Percentiles rank a stretch among this genome's conserved stretches.
Evolutionary conservation across 37 sponge, comb jelly and placozoan genomes (phyloP).

Genomic region (Bolinopsis microptera): DNA sequence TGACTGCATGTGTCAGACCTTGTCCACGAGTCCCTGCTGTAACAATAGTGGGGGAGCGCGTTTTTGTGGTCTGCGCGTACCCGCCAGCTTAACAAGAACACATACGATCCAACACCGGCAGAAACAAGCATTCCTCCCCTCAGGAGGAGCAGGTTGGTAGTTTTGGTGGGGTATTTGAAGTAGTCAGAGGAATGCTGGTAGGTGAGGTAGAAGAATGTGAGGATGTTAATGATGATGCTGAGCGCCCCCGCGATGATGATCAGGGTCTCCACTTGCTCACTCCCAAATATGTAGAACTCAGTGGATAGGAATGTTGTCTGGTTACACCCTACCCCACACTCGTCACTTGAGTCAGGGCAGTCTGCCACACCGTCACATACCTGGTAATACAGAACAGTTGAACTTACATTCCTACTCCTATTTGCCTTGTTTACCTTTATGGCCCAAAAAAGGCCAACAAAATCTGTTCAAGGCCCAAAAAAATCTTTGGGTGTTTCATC

Average conservation of each 20-base stretch:
- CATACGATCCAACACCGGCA: not conserved
- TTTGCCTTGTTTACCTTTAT: too few species aligned
- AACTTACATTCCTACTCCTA: too few species aligned
- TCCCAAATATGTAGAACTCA: not conserved
- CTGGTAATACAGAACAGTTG: too few species aligned
- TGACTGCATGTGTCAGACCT: not conserved
- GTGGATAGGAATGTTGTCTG: conserved; percentile 25
- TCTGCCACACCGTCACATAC: conserved; percentile 2
- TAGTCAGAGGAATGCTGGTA: not conserved
- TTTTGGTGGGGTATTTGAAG: not conserved
- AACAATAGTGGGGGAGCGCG: not conserved
- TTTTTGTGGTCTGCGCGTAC: not conserved
- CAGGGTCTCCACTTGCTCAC: not conserved
- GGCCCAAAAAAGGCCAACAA: too few species aligned
- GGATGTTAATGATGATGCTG: not conserved
- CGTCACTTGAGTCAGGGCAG: conserved; percentile 4
- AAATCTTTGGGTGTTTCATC: too few species aligned
- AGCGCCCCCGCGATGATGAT: not conserved
- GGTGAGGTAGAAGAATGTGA: not conserved
- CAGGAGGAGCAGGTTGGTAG: not conserved
- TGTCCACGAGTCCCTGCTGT: not conserved
- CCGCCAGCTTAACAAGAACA: not conserved
- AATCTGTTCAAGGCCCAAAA: too few species aligned
- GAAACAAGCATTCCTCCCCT: not conserved
- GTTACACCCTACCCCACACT: not conserved